Conservation (phyloP, 2,888 invertebrate genomes). For the Cataglyphis albicans region DNA sequence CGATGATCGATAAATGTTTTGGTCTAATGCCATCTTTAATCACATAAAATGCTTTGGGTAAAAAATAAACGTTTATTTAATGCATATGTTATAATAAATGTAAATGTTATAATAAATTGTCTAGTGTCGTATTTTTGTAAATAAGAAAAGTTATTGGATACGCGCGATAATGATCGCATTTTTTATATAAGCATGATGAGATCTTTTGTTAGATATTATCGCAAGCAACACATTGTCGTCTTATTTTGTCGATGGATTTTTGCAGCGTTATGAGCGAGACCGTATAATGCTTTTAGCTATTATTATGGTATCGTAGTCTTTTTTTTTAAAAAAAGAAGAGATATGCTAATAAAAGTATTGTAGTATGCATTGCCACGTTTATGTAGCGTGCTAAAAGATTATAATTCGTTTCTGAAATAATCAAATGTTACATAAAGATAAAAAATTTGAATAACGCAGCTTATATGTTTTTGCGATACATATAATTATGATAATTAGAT, state of each 20-base stretch:
- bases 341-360: conserved; percentile 45
- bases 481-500: conserved; percentile 16
- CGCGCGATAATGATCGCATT: conserved; percentile 14
- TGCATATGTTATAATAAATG: too few relatives aligned
- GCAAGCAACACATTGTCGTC: conserved; percentile 33
- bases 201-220: conserved; percentile 33
- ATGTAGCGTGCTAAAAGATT: conserved; percentile 15
- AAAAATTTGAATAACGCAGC: not conserved
- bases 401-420: conserved; percentile 4
- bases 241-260: conserved; percentile 42
- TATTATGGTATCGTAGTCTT: conserved; percentile 19
- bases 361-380: not conserved
- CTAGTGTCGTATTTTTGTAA: conserved; percentile 7
- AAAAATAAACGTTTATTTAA: conserved; percentile 6
- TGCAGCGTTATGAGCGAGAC: not conserved
- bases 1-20: conserved; percentile 33
- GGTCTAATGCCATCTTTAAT: conserved; percentile 20
- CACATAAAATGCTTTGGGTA: not conserved
- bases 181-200: conserved; percentile 27
- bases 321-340: conserved; percentile 14
- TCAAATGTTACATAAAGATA: not conserved
- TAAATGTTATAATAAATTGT: not conserved
- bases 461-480: not conserved
- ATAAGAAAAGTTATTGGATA: conserved; percentile 24
- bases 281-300: conserved; percentile 33